These are phyloP conservation scores for Hippopotamyrus pictus DNA, from an alignment of 2,797 vertebrate genomes.

Conservation along the genomic window DNA sequence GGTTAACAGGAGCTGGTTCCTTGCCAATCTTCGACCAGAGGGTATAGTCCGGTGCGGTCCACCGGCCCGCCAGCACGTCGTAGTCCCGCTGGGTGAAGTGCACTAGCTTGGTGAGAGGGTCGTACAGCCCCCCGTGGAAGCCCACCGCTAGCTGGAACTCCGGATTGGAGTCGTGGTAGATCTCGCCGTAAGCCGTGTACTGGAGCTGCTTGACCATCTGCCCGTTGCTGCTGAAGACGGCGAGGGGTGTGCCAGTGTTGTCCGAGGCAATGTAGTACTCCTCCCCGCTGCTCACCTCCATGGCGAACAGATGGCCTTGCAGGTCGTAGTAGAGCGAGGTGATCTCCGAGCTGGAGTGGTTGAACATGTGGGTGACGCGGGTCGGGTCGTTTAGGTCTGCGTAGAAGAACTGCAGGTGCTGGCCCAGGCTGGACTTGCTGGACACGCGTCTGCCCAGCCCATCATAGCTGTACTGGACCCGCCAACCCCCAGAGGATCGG, in stretches of 20 bases:
- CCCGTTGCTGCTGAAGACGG: constrained; percentile 79
- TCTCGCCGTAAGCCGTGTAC: constrained; percentile 65
- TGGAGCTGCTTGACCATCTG: constrained; percentile 76
- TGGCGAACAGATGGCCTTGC: constrained; percentile 81
- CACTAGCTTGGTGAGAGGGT: constrained; percentile 79
- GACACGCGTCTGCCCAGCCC: constrained; percentile 76
- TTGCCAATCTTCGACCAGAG: constrained; percentile 76
- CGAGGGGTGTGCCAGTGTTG: constrained; percentile 76
- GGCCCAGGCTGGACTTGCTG: constrained; percentile 70
- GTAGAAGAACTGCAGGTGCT: constrained; percentile 81
- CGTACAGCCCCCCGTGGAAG: constrained; percentile 82
- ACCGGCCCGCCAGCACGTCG: constrained; percentile 77
- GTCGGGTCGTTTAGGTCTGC: constrained; percentile 79
- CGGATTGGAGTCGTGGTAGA: constrained; percentile 77
- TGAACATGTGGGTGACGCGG: constrained; percentile 77
- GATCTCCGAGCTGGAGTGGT: constrained; percentile 79
- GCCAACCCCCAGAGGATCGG: constrained; percentile 70
- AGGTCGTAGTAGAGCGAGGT: constrained; percentile 80
- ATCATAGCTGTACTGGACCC: constrained; percentile 74
- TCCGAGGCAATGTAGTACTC: constrained; percentile 80
- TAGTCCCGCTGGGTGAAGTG: constrained; percentile 82
- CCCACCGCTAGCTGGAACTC: constrained; percentile 80
- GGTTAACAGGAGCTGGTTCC: constrained; percentile 75
- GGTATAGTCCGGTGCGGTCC: constrained; percentile 78
- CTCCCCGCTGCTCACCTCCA: constrained; percentile 81